Conservation (phyloP, 2,797 vertebrate species). For the Sarcoramphus papa region DNA sequence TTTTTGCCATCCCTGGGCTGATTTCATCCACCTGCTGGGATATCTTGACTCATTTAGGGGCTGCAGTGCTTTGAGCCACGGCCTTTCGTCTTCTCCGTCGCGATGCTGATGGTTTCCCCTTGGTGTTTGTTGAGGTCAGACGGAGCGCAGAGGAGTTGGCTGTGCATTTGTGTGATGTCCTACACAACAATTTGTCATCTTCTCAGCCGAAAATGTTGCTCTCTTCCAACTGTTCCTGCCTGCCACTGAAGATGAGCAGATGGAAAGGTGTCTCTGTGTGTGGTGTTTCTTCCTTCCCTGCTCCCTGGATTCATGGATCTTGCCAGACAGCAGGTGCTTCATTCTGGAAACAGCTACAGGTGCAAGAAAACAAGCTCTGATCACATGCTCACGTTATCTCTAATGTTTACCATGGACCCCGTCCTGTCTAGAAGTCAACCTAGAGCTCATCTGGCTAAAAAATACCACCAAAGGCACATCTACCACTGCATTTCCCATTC, state of each 20-base stretch:
- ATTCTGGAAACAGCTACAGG: neutral
- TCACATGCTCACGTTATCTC: fast-evolving
- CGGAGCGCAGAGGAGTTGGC: neutral
- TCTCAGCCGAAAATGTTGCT: neutral
- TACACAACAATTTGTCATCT: neutral
- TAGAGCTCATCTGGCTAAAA: neutral
- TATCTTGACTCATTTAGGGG: neutral
- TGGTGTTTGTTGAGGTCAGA: neutral
- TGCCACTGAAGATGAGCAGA: neutral
- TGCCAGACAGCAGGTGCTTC: neutral
- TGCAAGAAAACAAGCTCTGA: neutral
- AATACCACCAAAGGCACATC: neutral
- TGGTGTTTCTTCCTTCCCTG: neutral
- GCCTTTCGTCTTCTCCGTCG: neutral
- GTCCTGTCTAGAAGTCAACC: neutral
- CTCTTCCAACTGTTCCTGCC: neutral
- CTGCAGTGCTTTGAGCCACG: neutral
- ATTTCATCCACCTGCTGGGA: neutral
- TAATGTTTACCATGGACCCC: neutral
- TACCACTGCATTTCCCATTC: neutral
- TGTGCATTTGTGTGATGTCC: neutral
- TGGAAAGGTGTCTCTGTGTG: neutral
- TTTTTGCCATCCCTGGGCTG: neutral
- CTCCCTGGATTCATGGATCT: neutral
- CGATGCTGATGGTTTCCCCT: neutral